These are phyloP conservation scores for Drosophila vallismaia DNA, from an alignment of 2,888 invertebrate species.

Conservation along the genomic window DNA sequence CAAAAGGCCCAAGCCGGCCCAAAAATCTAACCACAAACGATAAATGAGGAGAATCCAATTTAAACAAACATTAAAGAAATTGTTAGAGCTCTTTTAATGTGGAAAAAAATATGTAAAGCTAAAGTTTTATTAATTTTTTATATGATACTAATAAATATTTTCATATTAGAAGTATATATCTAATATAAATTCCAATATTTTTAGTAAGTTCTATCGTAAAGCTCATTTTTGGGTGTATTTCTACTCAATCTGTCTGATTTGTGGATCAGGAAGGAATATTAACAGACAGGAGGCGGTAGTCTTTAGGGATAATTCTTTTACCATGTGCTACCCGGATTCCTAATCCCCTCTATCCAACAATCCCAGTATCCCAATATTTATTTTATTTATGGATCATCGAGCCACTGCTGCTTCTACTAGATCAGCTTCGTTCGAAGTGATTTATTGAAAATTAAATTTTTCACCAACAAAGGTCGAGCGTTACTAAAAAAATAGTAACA, in stretches of 20 bases:
- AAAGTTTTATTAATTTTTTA: background rate
- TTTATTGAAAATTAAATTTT: constrained; percentile 73
- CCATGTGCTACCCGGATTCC: constrained; percentile 13
- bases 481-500: constrained; percentile 21
- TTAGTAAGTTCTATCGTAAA: no score
- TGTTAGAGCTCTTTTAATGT: constrained; percentile 9
- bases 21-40: constrained; percentile 23
- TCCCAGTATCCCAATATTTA: background rate
- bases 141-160: no score
- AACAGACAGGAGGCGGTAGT: constrained; percentile 10
- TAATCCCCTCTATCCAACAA: background rate
- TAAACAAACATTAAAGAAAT: constrained; percentile 23
- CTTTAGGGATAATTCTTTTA: constrained; percentile 27
- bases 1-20: constrained; percentile 36
- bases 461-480: constrained; percentile 42
- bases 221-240: background rate
- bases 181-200: no score
- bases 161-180: no score
- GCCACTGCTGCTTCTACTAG: constrained; percentile 61
- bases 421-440: constrained; percentile 56
- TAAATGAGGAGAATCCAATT: constrained; percentile 32
- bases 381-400: constrained; percentile 11
- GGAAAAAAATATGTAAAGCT: background rate
- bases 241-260: constrained; percentile 35
- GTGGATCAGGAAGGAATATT: constrained; percentile 20